Conservation (phyloP, 2,888 invertebrate genomes). For the Odontomyia ornata region DNA sequence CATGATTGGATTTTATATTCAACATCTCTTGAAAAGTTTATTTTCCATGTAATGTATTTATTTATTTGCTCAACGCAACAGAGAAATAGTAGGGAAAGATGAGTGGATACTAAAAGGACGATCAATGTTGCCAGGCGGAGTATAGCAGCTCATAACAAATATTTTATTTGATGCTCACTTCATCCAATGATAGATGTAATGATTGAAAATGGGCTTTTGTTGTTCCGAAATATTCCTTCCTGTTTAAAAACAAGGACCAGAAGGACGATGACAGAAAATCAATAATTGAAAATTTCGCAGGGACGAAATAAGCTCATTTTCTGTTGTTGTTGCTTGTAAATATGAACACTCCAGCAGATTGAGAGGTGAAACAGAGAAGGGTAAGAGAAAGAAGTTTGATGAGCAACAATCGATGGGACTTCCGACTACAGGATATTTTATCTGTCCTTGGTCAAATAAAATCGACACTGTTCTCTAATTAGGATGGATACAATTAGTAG, state of each 20-base stretch:
- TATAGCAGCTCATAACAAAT: not conserved
- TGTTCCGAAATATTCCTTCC: not conserved
- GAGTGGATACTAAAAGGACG: too few relatives aligned
- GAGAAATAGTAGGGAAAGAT: too few relatives aligned
- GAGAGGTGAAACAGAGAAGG: not conserved
- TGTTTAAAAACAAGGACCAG: not conserved
- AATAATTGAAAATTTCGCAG: not conserved
- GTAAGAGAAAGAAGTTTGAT: not conserved
- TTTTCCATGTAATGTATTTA: not conserved
- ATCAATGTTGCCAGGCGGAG: not conserved
- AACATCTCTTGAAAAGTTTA: not conserved
- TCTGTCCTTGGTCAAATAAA: not conserved
- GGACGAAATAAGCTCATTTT: not conserved
- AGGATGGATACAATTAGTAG: not conserved
- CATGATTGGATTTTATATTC: slow-evolving; percentile 7
- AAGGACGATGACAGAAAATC: slow-evolving; percentile 18
- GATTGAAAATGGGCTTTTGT: slow-evolving; percentile 3
- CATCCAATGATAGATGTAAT: not conserved
- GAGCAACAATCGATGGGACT: not conserved
- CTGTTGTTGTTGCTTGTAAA: not conserved
- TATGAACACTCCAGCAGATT: too few relatives aligned
- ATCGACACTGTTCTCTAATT: not conserved
- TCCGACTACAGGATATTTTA: not conserved
- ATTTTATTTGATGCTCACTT: not conserved
- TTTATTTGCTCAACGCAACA: too few relatives aligned